Percentiles rank a stretch among this genome's conserved stretches.
phyloP scores from a whole-genome alignment of 92 coral and sea anemone species.

The Phenganax marumi region DNA sequence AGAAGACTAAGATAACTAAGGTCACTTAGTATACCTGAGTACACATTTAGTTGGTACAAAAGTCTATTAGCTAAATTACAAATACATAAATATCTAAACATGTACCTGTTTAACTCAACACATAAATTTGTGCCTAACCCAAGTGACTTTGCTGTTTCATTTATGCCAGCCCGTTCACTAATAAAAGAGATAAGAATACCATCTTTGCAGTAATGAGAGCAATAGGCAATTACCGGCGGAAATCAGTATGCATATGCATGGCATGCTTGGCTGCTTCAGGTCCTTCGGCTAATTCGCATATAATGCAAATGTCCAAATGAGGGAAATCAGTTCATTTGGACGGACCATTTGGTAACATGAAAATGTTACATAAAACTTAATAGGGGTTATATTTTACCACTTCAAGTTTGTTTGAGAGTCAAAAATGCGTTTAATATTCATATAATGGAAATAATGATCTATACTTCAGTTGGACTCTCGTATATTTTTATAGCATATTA shows the following conservation, averaged over 20 bases:
- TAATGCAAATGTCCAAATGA: too few species aligned
- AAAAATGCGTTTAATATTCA: too few species aligned
- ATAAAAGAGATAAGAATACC: neutral
- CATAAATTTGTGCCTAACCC: slow-evolving; percentile 55
- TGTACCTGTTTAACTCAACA: slow-evolving; percentile 40
- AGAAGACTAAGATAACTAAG: neutral
- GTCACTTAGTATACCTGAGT: slow-evolving; percentile 1
- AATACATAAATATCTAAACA: neutral
- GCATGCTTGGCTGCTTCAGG: too few species aligned
- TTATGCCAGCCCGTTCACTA: slow-evolving; percentile 60
- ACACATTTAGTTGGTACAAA: neutral
- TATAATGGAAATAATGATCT: neutral
- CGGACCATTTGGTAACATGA: too few species aligned
- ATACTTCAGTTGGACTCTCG: neutral
- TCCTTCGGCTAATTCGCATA: too few species aligned
- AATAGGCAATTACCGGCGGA: neutral
- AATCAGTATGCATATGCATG: too few species aligned
- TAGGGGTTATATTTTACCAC: too few species aligned
- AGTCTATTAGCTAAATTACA: neutral
- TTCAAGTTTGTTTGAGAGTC: too few species aligned
- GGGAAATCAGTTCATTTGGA: too few species aligned
- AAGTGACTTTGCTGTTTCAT: slow-evolving; percentile 50
- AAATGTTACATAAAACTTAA: too few species aligned
- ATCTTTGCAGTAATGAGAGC: neutral
- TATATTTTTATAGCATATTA: neutral